Base-by-base conservation (phyloP, 2,888 invertebrate genomes). In the Temnothorax unifasciatus region DNA sequence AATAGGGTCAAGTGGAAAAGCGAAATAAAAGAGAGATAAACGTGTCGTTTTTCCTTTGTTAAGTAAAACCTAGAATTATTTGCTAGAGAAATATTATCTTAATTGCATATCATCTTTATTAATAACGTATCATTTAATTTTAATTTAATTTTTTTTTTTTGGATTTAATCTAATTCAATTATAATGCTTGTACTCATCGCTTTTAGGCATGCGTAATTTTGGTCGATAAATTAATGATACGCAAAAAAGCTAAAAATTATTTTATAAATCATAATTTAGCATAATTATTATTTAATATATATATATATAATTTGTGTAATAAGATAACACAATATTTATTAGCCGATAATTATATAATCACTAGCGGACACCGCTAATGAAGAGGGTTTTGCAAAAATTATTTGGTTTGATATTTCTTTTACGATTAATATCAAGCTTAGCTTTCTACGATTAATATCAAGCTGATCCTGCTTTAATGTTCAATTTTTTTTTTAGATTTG, bases 11-110 rank as follows among this genome's bases (percentile, higher is more conserved):
- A 21, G 13, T 18, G 18, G 15, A 47, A 74, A 34, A 47, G 29
- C n/a, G 29, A 47, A 47, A 63, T 13, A 63, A 75, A 29, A 64
- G 29, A 34, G 29, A 34, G 29, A 74, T 61, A 44, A 63, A 63
- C 29, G 4, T 44, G 21, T 29, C 15, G 0, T 61, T 11, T 63
- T 47, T 57, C 41, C 41, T 5, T 25, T 21, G 11, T 73, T 57
- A 73, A 38, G 9, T 18, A 0, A 64, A 41, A 64, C 41, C 38
- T 63, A 38, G 5, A 38, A 38, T 64, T 44, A 61, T 8, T 63
- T 64, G 6, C 13, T 21, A 41, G 21, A 15, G 21, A 64, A 13
- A 47, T 47, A 25, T 66, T 44, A 8, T 44, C 15, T 25, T 21
- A 15, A 64, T 21, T 44, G n/a, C 15, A 66, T 66, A 44, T 41